Evolutionary conservation across 2,797 vertebrate genomes (phyloP), one percentile per base, ranked within the genome.

Genomic region (Delichon dasypus): DNA sequence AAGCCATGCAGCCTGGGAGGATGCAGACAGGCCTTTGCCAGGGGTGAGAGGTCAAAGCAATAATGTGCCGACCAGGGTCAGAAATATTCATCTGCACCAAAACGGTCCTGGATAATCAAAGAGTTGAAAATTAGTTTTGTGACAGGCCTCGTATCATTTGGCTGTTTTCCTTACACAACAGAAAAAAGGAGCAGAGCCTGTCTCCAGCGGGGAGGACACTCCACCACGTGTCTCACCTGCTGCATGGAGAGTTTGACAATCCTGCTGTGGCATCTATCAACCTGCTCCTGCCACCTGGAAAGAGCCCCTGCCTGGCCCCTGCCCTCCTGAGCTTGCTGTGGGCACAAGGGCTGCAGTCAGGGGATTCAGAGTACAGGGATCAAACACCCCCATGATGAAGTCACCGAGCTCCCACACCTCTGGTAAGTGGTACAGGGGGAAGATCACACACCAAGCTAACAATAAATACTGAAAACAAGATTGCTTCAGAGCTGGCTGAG

Each of bases 11-110:
- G 79, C 79, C 94, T 8, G 53, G 61, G 89, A 97, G 77, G 68
- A 95, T 87, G 95, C 92, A 93, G 94, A 76, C 14, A 3, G 75
- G 89, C 67, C 92, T 85, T 85, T 81, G 88, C 92, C 79, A 68
- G 68, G 67, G 94, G 88, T 77, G 77, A 97, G 91, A 97, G 96
- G 94, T 95, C 95, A 96, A 94, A 89, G 91, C 81, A 97, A 97
- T 94, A 96, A 97, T 70, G 87, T 89, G 87, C 75, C 2, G 2
- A 64, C 85, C 73, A 65, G 82, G 91, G 92, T 96, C 93, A 94
- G 90, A 92, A 95, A 89, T 94, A 96, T 93, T 92, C 96, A 94
- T 90, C 91, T 85, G 57, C 44, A 86, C 78, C 94, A 92, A 76
- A 94, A 66, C 58, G 77, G 87, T 91, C 95, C 93, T 73, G 73